Evolutionary conservation across 2,888 invertebrate species (phyloP).

Genomic region (Caenorhabditis angaria): DNA sequence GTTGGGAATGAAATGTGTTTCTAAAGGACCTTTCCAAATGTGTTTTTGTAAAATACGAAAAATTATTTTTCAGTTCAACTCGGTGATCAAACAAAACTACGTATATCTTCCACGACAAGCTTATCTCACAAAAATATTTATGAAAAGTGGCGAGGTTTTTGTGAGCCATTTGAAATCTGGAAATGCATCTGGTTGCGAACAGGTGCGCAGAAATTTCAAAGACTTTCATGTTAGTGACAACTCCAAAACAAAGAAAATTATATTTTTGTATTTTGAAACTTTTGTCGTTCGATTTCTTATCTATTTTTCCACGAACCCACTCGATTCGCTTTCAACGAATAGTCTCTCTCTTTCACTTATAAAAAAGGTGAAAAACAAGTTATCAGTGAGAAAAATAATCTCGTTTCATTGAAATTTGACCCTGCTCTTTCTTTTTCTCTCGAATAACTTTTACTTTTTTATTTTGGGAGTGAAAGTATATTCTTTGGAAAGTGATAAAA

Average conservation of each 20-base stretch:
- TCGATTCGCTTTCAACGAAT: constrained; percentile 16
- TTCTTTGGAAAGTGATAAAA: not conserved
- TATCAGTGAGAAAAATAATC: constrained; percentile 1
- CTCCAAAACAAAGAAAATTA: constrained; percentile 11
- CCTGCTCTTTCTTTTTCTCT: constrained; percentile 5
- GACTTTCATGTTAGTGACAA: constrained; percentile 37
- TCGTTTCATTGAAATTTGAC: constrained; percentile 13
- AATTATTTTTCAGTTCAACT: constrained; percentile 32
- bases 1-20: not conserved
- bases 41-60: not conserved
- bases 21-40: no score
- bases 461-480: not conserved
- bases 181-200: constrained; percentile 27
- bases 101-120: constrained; percentile 33
- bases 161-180: constrained; percentile 36
- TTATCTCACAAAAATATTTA: constrained; percentile 26
- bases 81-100: constrained; percentile 33
- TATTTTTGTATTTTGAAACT: no score
- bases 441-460: not conserved
- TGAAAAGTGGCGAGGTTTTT: constrained; percentile 21
- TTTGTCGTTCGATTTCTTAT: constrained; percentile 15
- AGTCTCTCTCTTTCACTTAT: constrained; percentile 17
- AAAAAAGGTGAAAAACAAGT: constrained; percentile 21
- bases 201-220: constrained; percentile 44
- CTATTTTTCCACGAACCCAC: constrained; percentile 27